Percentiles rank a stretch among this genome's conserved stretches.
phyloP scores from a whole-genome alignment of 2,113 vertebrate species.

The Leptosomus discolor region DNA sequence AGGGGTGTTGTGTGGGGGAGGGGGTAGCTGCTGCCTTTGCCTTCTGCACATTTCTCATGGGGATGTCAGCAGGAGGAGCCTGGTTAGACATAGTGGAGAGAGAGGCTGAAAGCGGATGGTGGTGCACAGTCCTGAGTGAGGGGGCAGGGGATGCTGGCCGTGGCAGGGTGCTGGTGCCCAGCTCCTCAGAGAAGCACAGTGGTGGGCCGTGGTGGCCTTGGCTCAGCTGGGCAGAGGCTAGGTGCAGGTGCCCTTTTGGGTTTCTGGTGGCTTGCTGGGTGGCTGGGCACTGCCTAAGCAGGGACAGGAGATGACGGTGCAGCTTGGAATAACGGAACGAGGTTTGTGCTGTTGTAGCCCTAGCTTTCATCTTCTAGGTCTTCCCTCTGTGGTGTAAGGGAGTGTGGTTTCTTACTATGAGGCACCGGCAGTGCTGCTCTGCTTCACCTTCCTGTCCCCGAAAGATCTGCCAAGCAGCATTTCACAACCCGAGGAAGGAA shows the following conservation, averaged over 20 bases:
- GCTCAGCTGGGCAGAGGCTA: rapidly evolving
- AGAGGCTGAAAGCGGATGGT: neutral
- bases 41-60: rapidly evolving
- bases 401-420: neutral
- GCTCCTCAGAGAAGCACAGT: rapidly evolving
- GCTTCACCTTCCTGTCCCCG: neutral
- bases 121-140: rapidly evolving
- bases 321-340: rapidly evolving
- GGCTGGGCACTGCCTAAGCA: neutral
- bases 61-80: neutral
- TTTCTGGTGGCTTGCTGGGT: neutral
- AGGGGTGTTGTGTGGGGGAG: rapidly evolving
- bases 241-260: neutral
- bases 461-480: neutral
- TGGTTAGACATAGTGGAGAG: neutral
- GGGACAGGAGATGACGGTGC: neutral
- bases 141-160: rapidly evolving
- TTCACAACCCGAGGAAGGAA: neutral
- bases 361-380: neutral
- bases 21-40: neutral
- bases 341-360: neutral
- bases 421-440: rapidly evolving
- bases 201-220: rapidly evolving
- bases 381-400: neutral
- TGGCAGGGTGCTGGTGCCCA: neutral